phyloP scores from a whole-genome alignment of 2,888 invertebrate genomes.

The Phytoseiulus persimilis region DNA sequence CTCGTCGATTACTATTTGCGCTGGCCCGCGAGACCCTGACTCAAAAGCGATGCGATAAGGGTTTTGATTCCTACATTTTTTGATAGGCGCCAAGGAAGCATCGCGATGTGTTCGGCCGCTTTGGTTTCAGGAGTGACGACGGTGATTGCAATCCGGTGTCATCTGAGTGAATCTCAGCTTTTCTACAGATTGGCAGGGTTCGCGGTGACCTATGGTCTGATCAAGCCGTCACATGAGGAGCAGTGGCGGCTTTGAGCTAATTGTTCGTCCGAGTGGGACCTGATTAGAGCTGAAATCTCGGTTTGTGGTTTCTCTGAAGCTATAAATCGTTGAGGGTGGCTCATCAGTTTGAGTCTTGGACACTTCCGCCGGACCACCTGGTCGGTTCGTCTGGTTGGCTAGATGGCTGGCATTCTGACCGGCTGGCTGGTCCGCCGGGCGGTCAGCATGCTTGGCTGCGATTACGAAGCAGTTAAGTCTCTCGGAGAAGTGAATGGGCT shows the following conservation, averaged over 20 bases:
- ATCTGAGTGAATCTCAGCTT: too few relatives aligned
- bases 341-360: not conserved
- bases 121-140: too few relatives aligned
- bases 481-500: not conserved
- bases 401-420: not conserved
- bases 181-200: too few relatives aligned
- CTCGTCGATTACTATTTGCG: not conserved
- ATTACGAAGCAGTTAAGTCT: not conserved
- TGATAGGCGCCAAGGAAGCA: not conserved
- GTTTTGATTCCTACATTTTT: not conserved
- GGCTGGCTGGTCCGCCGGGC: not conserved
- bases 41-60: not conserved
- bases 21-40: not conserved
- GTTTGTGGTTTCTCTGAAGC: not conserved
- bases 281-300: not conserved
- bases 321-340: not conserved
- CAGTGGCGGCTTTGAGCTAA: not conserved
- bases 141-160: too few relatives aligned
- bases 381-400: not conserved
- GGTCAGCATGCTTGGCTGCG: not conserved
- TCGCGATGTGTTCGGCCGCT: not conserved
- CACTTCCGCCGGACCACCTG: not conserved
- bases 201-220: too few relatives aligned
- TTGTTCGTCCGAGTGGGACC: not conserved
- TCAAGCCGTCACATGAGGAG: too few relatives aligned